These are phyloP conservation scores for Apamea sordens DNA, from an alignment of 2,888 invertebrate species.

Conservation along the genomic window DNA sequence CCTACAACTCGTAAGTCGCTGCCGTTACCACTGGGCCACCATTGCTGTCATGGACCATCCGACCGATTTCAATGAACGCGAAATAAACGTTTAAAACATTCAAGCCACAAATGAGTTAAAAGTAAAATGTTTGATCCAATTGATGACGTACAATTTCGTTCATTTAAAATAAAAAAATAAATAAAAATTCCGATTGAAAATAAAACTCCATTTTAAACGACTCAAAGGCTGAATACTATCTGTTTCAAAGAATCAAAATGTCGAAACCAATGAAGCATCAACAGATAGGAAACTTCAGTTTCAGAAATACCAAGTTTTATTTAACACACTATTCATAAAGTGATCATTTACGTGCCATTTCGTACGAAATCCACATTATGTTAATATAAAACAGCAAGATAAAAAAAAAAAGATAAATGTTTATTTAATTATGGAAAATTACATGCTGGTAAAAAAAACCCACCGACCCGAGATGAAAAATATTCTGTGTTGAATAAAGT, in stretches of 20 bases:
- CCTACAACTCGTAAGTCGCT: too few relatives aligned
- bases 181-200: slow-evolving; percentile 1
- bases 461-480: background rate
- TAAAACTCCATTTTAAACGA: slow-evolving; percentile 13
- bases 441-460: background rate
- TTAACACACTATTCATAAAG: background rate
- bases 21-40: too few relatives aligned
- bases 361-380: background rate
- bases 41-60: background rate
- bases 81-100: background rate
- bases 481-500: background rate
- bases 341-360: slow-evolving; percentile 3
- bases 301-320: slow-evolving; percentile 23
- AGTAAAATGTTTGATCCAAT: background rate
- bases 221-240: background rate
- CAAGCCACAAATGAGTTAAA: slow-evolving; percentile 7
- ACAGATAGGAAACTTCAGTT: slow-evolving; percentile 34
- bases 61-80: background rate
- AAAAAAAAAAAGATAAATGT: too few relatives aligned
- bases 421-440: slow-evolving; percentile 26
- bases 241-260: slow-evolving; percentile 19
- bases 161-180: too few relatives aligned
- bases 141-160: background rate
- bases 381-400: background rate
- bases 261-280: slow-evolving; percentile 17